Evolutionary conservation across 2,113 vertebrate species (phyloP), one percentile per base, ranked within the genome.

Genomic region (Triplophysa dalaica): DNA sequence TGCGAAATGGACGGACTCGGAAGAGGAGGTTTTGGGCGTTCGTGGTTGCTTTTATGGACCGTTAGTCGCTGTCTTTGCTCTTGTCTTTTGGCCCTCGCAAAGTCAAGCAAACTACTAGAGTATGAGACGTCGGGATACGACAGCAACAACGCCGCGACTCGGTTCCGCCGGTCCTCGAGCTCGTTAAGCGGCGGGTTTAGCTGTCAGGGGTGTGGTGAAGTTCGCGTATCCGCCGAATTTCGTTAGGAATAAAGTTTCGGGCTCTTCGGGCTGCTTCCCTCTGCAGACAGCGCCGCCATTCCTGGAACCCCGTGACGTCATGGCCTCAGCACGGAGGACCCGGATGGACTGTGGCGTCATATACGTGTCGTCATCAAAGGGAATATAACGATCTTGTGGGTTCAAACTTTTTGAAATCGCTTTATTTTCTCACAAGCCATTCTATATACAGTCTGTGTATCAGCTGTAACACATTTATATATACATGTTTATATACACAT

Each of bases 221-320:
- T 77, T 80, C 64, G 62, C 70, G 70, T 56, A 75, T 70, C 78
- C 78, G 72, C 33, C 73, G 74, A 77, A 80, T 78, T 82, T 86
- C 83, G 87, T 88, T 87, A 90, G 79, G 89, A 91, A 89, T 87
- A 92, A 93, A 94, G 92, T 94, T 93, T 93, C 87, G 85, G 90
- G 90, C 83, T 93, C 87, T 91, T 86, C 72, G 80, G 87, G 88
- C 78, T 91, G 88, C 90, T 93, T 92, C 90, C 86, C 88, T 87
- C 82, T 75, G 85, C 91, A 86, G 90, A 89, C 90, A 90, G 87
- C 88, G 92, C 93, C 91, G 92, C 92, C 92, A 94, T 93, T 94
- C 89, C 92, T 87, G 81, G 80, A 38, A 12, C 75, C 68, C 70
- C 75, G 85, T 87, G 87, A 89, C 88, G 79, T 90, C 85, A 83